These are phyloP conservation scores for Tychaedon coryphoeus DNA, from an alignment of 2,113 vertebrate species.

Conservation along the genomic window DNA sequence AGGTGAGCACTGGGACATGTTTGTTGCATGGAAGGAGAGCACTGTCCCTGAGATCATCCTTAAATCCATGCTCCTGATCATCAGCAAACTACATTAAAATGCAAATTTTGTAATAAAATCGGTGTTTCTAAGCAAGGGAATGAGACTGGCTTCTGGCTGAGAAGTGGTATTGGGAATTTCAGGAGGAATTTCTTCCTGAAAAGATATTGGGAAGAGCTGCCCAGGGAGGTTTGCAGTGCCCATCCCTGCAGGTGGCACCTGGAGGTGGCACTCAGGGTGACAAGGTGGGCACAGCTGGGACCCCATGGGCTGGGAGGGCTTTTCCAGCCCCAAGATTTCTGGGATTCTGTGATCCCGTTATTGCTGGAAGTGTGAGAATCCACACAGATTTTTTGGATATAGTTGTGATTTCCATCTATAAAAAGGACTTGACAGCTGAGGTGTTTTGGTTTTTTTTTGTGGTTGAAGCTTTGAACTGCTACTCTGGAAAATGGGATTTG, in stretches of 20 bases:
- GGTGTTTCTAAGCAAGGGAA: not conserved
- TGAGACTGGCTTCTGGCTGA: not conserved
- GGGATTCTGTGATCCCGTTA: not conserved
- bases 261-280: too few species aligned
- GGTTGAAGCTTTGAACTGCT: not conserved
- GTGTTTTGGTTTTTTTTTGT: not conserved
- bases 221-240: not conserved
- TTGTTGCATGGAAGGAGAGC: not conserved
- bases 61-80: not conserved
- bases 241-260: not conserved
- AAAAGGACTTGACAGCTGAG: not conserved
- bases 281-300: not conserved
- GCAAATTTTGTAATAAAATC: not conserved
- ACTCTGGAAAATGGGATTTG: not conserved
- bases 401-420: not conserved
- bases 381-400: not conserved
- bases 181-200: rapidly evolving
- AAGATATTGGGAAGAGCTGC: not conserved
- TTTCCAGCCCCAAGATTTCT: rapidly evolving
- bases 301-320: rapidly evolving
- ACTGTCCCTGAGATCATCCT: not conserved
- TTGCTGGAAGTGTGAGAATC: not conserved
- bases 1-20: rapidly evolving
- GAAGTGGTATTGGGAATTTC: rapidly evolving
- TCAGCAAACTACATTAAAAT: not conserved